Percentiles rank a stretch among this genome's conserved stretches.
Conservation (phyloP, 2,797 vertebrate genomes). For the Nannoperca obscura region DNA sequence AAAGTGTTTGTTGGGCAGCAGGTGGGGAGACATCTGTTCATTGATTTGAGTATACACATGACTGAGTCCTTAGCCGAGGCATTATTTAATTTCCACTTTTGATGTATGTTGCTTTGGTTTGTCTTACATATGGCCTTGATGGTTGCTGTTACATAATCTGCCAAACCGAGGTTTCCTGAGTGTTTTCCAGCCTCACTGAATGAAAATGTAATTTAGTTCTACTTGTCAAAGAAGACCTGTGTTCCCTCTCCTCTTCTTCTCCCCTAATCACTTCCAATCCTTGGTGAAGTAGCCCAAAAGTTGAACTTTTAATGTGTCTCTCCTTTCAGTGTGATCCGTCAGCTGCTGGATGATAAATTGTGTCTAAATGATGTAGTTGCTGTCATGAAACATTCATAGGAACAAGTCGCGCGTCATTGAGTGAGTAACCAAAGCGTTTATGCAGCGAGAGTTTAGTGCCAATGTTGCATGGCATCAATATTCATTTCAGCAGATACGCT, state of each 20-base stretch:
- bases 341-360: conserved; percentile 80
- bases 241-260: not conserved
- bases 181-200: not conserved
- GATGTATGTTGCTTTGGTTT: conserved; percentile 42
- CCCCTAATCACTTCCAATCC: conserved; percentile 57
- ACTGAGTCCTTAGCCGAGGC: conserved; percentile 45
- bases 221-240: conserved; percentile 40
- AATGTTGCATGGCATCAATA: conserved; percentile 65
- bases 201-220: conserved; percentile 40
- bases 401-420: conserved; percentile 60
- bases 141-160: not conserved
- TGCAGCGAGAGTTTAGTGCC: conserved; percentile 56
- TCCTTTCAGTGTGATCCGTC: conserved; percentile 44
- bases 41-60: conserved; percentile 48
- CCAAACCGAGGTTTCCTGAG: conserved; percentile 14
- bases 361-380: conserved; percentile 78
- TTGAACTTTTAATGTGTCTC: conserved; percentile 69
- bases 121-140: conserved; percentile 38
- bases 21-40: conserved; percentile 71
- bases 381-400: conserved; percentile 82
- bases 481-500: conserved; percentile 60
- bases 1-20: conserved; percentile 46
- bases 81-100: conserved; percentile 56
- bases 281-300: conserved; percentile 51
- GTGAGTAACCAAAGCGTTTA: conserved; percentile 71